Conservation (phyloP, 2,113 vertebrate genomes). For the Candoia aspera region DNA sequence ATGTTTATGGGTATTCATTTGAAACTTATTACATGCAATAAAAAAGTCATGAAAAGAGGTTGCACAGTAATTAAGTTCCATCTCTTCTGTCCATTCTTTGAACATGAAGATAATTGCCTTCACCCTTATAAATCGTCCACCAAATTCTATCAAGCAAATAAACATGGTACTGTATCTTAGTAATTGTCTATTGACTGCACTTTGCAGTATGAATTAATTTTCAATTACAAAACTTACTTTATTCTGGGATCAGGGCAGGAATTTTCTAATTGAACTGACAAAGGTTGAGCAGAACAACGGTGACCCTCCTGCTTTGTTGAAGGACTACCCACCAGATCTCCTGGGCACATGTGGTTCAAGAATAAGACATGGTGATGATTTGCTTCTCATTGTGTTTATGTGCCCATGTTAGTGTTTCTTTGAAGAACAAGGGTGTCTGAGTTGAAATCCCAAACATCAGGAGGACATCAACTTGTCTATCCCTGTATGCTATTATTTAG, state of each 20-base stretch:
- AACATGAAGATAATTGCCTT: slow-evolving; percentile 67
- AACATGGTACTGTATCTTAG: slow-evolving; percentile 64
- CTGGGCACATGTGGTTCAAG: too few species aligned
- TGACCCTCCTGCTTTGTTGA: too few species aligned
- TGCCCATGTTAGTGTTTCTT: too few species aligned
- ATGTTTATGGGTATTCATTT: slow-evolving; percentile 46
- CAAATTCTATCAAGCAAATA: slow-evolving; percentile 64
- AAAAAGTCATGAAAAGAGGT: slow-evolving; percentile 53
- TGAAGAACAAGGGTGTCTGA: too few species aligned
- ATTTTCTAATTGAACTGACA: slow-evolving; percentile 52
- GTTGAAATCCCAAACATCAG: too few species aligned
- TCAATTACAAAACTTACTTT: slow-evolving; percentile 61
- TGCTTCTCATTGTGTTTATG: too few species aligned
- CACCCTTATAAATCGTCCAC: slow-evolving; percentile 60
- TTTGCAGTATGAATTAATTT: slow-evolving; percentile 70
- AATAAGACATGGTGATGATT: too few species aligned
- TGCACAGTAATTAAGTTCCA: slow-evolving; percentile 64
- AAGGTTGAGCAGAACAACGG: background rate
- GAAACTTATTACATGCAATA: slow-evolving; percentile 62
- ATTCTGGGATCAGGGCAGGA: slow-evolving; percentile 47
- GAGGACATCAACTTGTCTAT: background rate
- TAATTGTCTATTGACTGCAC: slow-evolving; percentile 71
- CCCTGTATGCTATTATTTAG: background rate
- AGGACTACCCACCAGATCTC: too few species aligned
- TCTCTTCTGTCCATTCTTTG: slow-evolving; percentile 59